Conservation (phyloP, 2,797 vertebrate genomes). For the Falco naumanni region DNA sequence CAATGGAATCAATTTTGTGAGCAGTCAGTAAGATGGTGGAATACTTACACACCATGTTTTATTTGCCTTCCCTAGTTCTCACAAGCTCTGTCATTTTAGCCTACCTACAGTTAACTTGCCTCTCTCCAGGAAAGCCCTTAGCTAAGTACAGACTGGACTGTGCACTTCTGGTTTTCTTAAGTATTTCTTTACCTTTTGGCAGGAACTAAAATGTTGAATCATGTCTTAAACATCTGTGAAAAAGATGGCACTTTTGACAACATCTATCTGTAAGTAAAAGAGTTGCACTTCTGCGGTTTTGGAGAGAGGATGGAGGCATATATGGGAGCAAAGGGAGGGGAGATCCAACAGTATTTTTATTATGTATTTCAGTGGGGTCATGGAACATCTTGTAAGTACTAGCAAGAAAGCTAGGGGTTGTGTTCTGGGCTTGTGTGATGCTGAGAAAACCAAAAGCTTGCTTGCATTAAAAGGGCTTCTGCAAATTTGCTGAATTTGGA, state of each 20-base stretch:
- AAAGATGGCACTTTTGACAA: constrained; percentile 99
- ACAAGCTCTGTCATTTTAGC: not conserved
- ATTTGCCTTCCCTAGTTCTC: not conserved
- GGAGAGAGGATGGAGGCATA: not conserved
- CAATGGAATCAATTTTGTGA: not conserved
- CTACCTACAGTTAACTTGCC: not conserved
- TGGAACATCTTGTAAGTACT: not conserved
- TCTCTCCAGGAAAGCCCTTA: not conserved
- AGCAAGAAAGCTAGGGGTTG: not conserved
- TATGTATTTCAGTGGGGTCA: not conserved
- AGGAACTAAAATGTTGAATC: constrained; percentile 99
- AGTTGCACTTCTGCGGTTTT: not conserved
- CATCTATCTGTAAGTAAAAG: constrained; percentile 97
- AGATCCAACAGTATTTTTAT: not conserved
- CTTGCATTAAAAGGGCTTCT: not conserved
- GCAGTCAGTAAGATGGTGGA: not conserved
- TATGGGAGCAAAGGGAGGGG: not conserved
- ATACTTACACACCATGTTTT: not conserved
- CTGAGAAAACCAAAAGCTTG: not conserved
- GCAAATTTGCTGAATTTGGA: not conserved
- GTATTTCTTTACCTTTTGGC: constrained; percentile 53
- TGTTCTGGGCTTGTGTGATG: not conserved
- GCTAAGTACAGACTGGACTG: not conserved
- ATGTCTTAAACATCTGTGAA: constrained; percentile 99
- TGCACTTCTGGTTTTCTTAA: constrained; percentile 7